Evolutionary conservation across 2,888 invertebrate species (phyloP).

Genomic region (Chaetogeoica ovagalla): DNA sequence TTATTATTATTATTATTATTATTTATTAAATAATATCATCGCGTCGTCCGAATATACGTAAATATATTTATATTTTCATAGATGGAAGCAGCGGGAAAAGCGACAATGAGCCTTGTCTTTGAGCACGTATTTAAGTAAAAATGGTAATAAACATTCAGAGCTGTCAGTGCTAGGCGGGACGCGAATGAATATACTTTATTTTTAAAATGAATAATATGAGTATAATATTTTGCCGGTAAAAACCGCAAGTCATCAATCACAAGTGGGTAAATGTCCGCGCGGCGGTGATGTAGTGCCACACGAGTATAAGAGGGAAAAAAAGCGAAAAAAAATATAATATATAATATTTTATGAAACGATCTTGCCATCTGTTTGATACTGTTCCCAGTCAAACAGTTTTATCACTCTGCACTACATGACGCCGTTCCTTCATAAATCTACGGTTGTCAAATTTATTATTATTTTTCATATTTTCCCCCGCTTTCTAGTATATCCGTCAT

Average conservation of each 20-base stretch:
- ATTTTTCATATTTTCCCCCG: constrained; percentile 18
- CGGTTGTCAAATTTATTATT: constrained; percentile 43
- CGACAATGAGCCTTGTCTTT: constrained; percentile 41
- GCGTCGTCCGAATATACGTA: background rate
- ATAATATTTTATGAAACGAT: constrained; percentile 24
- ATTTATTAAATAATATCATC: background rate
- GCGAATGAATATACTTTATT: constrained; percentile 41
- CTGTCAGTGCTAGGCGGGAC: constrained; percentile 14
- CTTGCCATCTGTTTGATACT: constrained; percentile 40
- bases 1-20: background rate
- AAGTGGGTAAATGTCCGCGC: constrained; percentile 15
- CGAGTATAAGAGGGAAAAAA: background rate
- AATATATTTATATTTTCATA: background rate
- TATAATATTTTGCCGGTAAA: constrained; percentile 4
- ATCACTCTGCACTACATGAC: constrained; percentile 34
- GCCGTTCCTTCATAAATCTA: constrained; percentile 44
- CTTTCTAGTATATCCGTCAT: background rate
- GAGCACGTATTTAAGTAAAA: background rate
- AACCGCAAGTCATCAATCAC: constrained; percentile 51
- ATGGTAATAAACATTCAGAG: background rate
- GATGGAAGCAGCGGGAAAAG: background rate
- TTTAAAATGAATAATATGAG: constrained; percentile 38
- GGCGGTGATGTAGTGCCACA: constrained; percentile 31
- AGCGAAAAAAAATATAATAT: constrained; percentile 22
- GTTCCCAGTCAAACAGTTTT: constrained; percentile 49